Evolutionary conservation across 2,888 invertebrate genomes (phyloP).

Genomic region (Chrysina gloriosa): DNA sequence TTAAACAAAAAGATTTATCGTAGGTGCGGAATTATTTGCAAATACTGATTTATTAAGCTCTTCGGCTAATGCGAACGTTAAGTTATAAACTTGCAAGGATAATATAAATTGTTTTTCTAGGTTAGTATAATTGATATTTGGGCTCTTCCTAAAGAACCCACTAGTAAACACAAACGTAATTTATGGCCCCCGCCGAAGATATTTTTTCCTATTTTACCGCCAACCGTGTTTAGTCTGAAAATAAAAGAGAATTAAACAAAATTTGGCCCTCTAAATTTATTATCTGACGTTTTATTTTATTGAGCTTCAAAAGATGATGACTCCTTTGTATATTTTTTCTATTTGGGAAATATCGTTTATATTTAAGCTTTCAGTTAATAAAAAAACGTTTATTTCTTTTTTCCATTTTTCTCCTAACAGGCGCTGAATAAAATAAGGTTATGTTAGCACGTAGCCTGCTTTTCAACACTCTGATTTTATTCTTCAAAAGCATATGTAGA

Average conservation of each 20-base stretch:
- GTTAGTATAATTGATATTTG: conserved; percentile 15
- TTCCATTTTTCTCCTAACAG: neutral
- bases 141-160: neutral
- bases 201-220: conserved; percentile 4
- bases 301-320: conserved; percentile 8
- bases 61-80: neutral
- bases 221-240: conserved; percentile 28
- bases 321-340: conserved; percentile 13
- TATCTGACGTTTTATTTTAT: conserved; percentile 1
- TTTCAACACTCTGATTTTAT: conserved; percentile 6
- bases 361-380: conserved; percentile 18
- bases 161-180: neutral
- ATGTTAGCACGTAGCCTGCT: conserved; percentile 11
- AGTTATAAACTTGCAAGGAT: neutral
- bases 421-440: conserved; percentile 12
- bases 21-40: neutral
- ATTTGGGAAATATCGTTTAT: conserved; percentile 6
- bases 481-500: neutral
- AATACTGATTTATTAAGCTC: conserved; percentile 26
- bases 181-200: neutral
- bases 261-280: conserved; percentile 6
- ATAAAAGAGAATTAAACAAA: conserved; percentile 13
- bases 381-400: conserved; percentile 13
- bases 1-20: conserved; percentile 24
- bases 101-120: conserved; percentile 24